Evolutionary conservation across 2,113 vertebrate species (phyloP).

Genomic region (Antennarius striatus): DNA sequence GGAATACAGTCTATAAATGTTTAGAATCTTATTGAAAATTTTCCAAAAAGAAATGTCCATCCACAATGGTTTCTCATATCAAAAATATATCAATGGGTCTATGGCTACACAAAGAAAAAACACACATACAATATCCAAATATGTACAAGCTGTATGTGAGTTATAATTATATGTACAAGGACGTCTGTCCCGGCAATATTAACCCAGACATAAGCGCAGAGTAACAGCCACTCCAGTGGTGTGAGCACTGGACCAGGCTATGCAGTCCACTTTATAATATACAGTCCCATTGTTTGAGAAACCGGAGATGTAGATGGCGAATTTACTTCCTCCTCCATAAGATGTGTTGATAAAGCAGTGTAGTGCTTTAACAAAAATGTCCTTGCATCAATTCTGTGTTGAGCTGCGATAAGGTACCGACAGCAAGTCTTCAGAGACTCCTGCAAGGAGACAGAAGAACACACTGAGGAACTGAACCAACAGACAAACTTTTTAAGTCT

Average conservation of each 20-base stretch:
- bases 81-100: slow-evolving; percentile 82
- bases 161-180: slow-evolving; percentile 73
- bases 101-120: slow-evolving; percentile 76
- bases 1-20: slow-evolving; percentile 47
- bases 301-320: slow-evolving; percentile 28
- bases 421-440: background rate
- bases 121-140: slow-evolving; percentile 80
- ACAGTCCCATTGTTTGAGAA: slow-evolving; percentile 47
- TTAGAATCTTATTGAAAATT: slow-evolving; percentile 57
- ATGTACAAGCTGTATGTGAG: slow-evolving; percentile 80
- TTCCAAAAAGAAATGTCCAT: slow-evolving; percentile 44
- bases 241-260: slow-evolving; percentile 8
- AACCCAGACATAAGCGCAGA: slow-evolving; percentile 37
- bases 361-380: slow-evolving; percentile 30
- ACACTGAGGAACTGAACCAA: background rate
- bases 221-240: slow-evolving; percentile 31
- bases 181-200: slow-evolving; percentile 32
- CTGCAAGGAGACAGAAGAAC: slow-evolving; percentile 11
- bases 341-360: slow-evolving; percentile 28
- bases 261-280: slow-evolving; percentile 48
- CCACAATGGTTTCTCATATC: slow-evolving; percentile 74
- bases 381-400: slow-evolving; percentile 16
- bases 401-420: background rate
- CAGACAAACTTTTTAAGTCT: background rate
- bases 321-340: slow-evolving; percentile 17